Percentiles rank a stretch among this genome's conserved stretches.
Evolutionary conservation across 2,888 invertebrate genomes (phyloP).

Genomic region (Caenorhabditis imperialis): DNA sequence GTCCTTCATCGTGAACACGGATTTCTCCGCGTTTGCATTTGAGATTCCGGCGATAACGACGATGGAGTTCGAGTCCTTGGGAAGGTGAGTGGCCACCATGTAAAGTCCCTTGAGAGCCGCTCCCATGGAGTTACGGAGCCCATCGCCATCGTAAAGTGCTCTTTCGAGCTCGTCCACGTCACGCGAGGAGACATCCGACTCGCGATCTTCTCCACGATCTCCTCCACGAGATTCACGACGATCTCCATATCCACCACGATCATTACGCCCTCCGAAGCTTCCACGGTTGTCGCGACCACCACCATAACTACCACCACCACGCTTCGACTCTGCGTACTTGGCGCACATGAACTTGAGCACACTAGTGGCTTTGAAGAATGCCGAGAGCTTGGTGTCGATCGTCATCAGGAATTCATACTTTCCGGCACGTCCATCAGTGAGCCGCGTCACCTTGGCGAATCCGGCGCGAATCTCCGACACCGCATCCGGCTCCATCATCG

Average conservation of each 20-base stretch:
- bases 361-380: constrained; percentile 11
- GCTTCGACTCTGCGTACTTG: constrained; percentile 9
- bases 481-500: constrained; percentile 3
- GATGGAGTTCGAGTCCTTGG: neutral
- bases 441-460: constrained; percentile 39
- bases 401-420: constrained; percentile 23
- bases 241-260: constrained; percentile 1
- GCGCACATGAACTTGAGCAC: constrained; percentile 8
- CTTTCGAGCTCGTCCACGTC: constrained; percentile 5
- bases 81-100: constrained; percentile 24
- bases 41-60: neutral
- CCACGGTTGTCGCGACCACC: constrained; percentile 6
- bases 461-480: constrained; percentile 32
- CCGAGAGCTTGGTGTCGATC: constrained; percentile 29
- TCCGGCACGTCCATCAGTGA: constrained; percentile 12
- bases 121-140: neutral
- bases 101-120: constrained; percentile 19
- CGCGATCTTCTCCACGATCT: neutral
- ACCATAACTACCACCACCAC: neutral
- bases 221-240: neutral
- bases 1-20: constrained; percentile 13
- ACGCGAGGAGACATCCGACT: neutral
- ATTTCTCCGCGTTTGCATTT: constrained; percentile 3
- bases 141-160: neutral
- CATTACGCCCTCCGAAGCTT: constrained; percentile 7